Evolutionary conservation across 2,113 vertebrate genomes (phyloP), one percentile per base, ranked within the genome.

Genomic region (Saccopteryx bilineata): DNA sequence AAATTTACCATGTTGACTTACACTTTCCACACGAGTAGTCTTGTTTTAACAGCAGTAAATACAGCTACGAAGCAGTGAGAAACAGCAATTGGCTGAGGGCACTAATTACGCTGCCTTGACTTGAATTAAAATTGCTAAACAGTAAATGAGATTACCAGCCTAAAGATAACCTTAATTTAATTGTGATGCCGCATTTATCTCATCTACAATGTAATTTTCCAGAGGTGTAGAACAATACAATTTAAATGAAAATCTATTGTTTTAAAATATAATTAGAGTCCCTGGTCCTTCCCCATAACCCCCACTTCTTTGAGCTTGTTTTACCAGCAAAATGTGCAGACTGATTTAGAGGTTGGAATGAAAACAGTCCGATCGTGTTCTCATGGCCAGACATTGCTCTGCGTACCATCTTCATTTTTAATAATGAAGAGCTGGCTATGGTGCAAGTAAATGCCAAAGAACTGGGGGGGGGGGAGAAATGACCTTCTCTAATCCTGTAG

Each of bases 11-110:
- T 98, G 98, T 98, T 98, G 98, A 98, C 97, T 98, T 98, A 96
- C 31, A 98, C 97, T 98, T 98, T 97, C 98, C 97, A 98, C 96
- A 96, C 33, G 97, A 99, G 96, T 97, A 98, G 96, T 93, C 98
- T 98, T 96, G 95, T 98, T 98, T 98, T 98, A 99, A 99, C 98
- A 98, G 98, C 97, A 97, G 98, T 98, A 98, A 99, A 99, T 97
- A 98, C 98, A 98, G 97, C 96, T 96, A 97, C 96, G 98, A 98
- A 98, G 98, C 97, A 97, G 96, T 69, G 94, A 98, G 98, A 98
- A 98, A 98, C 97, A 96, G 96, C 97, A 97, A 97, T 95, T 97
- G 97, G 97, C 98, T 97, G 91, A 96, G 98, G 98, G 98, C 98
- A 98, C 97, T 99, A 98, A 98, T 98, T 99, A 98, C 93, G 97